These are phyloP conservation scores for Leptinotarsa peninsularis DNA, from an alignment of 2,888 invertebrate species.

Conservation along the genomic window DNA sequence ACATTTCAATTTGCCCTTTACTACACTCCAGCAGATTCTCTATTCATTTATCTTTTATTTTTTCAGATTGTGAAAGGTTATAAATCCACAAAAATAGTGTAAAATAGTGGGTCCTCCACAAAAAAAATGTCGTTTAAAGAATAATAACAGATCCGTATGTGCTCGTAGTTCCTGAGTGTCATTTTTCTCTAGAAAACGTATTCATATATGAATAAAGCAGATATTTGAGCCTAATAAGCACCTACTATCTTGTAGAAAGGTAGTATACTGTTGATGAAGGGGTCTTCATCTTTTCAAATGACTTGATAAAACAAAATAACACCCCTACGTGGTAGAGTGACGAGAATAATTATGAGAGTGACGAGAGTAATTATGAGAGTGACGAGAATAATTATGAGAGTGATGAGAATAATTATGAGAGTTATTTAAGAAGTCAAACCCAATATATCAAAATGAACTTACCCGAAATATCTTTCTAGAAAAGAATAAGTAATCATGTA, in stretches of 20 bases:
- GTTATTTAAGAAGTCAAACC: not conserved
- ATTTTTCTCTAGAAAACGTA: not conserved
- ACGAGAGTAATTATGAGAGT: not conserved
- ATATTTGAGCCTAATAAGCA: not conserved
- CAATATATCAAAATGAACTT: not conserved
- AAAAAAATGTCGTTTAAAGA: no score
- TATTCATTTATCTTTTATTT: no score
- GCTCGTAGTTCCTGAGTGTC: no score
- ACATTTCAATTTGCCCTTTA: no score
- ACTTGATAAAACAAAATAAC: not conserved
- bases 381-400: not conserved
- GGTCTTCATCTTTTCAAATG: not conserved
- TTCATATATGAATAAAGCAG: not conserved
- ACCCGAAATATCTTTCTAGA: not conserved
- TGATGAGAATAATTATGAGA: not conserved
- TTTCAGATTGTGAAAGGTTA: no score
- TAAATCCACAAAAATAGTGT: no score
- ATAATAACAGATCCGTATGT: no score
- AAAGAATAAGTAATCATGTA: not conserved
- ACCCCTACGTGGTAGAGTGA: not conserved
- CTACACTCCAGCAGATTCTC: no score
- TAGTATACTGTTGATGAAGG: not conserved
- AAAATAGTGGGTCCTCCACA: no score
- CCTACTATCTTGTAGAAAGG: not conserved
- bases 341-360: not conserved